Evolutionary conservation across 2,888 invertebrate species (phyloP).

Genomic region (Stenodera caucasica): DNA sequence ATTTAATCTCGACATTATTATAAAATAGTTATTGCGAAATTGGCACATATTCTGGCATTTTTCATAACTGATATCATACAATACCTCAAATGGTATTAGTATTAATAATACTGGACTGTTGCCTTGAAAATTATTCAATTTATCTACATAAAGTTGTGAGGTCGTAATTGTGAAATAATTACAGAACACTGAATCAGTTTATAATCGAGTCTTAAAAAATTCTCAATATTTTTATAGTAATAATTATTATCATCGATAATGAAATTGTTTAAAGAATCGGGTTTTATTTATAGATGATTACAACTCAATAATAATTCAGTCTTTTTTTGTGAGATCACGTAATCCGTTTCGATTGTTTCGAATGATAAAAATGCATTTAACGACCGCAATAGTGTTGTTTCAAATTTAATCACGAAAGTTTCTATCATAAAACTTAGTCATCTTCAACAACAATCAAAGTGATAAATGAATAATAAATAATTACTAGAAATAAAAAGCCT

Average conservation of each 20-base stretch:
- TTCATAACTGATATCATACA: constrained; percentile 20
- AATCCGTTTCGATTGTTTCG: not conserved
- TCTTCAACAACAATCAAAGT: not conserved
- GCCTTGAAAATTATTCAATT: constrained; percentile 15
- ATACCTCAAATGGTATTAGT: constrained; percentile 16
- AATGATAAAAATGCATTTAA: not conserved
- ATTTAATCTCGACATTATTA: not conserved
- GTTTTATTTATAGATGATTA: not conserved
- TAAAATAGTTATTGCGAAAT: constrained; percentile 2
- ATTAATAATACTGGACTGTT: constrained; percentile 12
- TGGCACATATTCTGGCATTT: constrained; percentile 12
- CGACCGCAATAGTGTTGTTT: not conserved
- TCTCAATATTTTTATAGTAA: not conserved
- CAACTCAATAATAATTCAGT: too few relatives aligned
- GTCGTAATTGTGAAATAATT: constrained; percentile 19
- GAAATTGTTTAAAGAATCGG: not conserved
- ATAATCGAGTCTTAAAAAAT: not conserved
- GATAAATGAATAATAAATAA: not conserved
- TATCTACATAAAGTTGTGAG: constrained; percentile 12
- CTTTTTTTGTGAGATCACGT: not conserved
- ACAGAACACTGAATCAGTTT: not conserved
- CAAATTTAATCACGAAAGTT: not conserved
- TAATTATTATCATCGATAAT: not conserved
- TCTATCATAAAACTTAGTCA: not conserved
- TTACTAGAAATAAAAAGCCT: too few relatives aligned